Evolutionary conservation across 2,888 invertebrate genomes (phyloP).

Genomic region (Lasioglossum morio): DNA sequence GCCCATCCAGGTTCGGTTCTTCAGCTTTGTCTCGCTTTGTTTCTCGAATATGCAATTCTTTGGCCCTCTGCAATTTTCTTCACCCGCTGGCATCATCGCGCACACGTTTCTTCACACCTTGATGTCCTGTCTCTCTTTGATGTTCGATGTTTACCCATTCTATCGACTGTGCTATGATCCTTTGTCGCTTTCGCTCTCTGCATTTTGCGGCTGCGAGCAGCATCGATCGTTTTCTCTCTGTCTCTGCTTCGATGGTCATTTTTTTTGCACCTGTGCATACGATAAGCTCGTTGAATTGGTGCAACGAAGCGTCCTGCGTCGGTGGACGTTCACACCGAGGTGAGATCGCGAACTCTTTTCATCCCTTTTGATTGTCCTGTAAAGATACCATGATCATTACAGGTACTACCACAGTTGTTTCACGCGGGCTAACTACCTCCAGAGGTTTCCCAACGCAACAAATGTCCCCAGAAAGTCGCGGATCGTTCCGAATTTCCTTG

Average conservation of each 20-base stretch:
- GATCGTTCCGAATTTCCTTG: constrained; percentile 21
- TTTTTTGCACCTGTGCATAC: background rate
- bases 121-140: background rate
- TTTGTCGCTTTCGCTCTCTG: constrained; percentile 9
- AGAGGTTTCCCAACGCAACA: constrained; percentile 24
- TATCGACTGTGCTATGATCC: background rate
- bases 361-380: background rate
- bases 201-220: constrained; percentile 3
- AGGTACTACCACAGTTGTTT: background rate
- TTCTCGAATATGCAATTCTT: background rate
- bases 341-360: background rate
- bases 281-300: background rate
- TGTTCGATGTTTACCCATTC: constrained; percentile 16
- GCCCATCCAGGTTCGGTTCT: background rate
- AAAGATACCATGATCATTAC: background rate
- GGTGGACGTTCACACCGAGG: background rate
- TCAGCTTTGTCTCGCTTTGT: background rate
- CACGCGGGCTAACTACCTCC: background rate
- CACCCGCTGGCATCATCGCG: background rate
- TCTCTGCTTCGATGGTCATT: constrained; percentile 6
- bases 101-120: background rate
- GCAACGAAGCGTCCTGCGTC: background rate
- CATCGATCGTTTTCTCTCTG: background rate
- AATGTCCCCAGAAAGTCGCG: constrained; percentile 44
- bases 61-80: background rate